Evolutionary conservation across 2,888 invertebrate species (phyloP), one percentile per base, ranked within the genome.

Genomic region (Charanyca ferruginea): DNA sequence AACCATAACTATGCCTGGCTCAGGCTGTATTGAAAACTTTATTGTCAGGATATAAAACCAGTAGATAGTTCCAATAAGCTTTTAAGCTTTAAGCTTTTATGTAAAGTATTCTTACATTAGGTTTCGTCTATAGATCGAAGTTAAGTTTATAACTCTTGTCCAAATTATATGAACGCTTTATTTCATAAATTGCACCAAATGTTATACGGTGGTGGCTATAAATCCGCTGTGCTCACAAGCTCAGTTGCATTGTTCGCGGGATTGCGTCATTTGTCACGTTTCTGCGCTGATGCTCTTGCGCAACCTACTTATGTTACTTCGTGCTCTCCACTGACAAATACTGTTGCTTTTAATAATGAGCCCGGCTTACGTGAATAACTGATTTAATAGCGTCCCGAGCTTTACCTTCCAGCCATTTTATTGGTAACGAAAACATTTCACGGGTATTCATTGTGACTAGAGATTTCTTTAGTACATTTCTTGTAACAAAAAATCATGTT

Each of bases 191-290:
- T 85, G 77, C 64, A 74, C 83, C 81, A 76, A 80, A 82, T 72
- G 68, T 66, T 65, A 74, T 78, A 76, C 77, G 80, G 80, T 81
- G 80, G 83, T 79, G 82, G 76, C 70, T 83, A 85, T 86, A 86
- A 87, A 86, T 83, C 85, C 79, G 71, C 73, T 78, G 75, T 80
- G 85, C 86, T 86, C 85, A 83, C 88, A 87, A 89, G 88, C 89
- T 87, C 86, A 78, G 88, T 83, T 83, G 87, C 91, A 93, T 93
- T 93, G 94, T 94, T 88, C 84, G 84, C 83, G 77, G 86, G 85
- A 93, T 93, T 93, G 90, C 92, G 88, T 91, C 89, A 93, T 93
- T 93, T 93, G 93, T 93, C 93, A 93, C 90, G 83, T 87, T 87
- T 84, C 84, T 84, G 85, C 83, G 79, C 85, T 81, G 84, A 86